Evolutionary conservation across 1,140 invertebrate species (phyloP), one percentile per base, ranked within the genome.

Genomic region (Papilio polytes): DNA sequence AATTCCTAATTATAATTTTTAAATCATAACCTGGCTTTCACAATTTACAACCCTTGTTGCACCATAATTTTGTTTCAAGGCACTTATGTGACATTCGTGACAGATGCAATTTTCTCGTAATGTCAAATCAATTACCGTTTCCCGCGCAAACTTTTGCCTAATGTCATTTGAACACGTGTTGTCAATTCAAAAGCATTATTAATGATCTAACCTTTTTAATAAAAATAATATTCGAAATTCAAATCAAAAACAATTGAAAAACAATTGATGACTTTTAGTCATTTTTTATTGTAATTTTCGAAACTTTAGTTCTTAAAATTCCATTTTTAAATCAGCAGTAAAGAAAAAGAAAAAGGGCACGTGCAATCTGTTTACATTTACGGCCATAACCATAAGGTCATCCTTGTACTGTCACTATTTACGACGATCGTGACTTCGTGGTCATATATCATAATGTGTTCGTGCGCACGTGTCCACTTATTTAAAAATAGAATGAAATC

Each of bases 121-220:
- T 76, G 74, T 76, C 74, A 76, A 76, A 76, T 76, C 74, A 51
- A 76, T 76, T 76, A 76, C 41, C 8, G 72, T 76, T 76, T 51
- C 74, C 41, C 74, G 74, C 74, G 46, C 20, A 26, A 74, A 15
- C 15, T 2, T n/a, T 76, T 2, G 41, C 12, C 74, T 76, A 76
- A 53, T 76, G 46, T 76, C 46, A 76, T 20, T 15, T 12, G 74
- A 76, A 76, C 74, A 76, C 74, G 74, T 51, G 74, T 51, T 76
- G 9, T 76, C 74, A 51, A 76, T 76, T 76, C 9, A 22, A 41
- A 41, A n/a, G 36, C 20, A 26, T 76, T 44, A 51, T 48, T 48
- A 76, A 76, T 53, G n/a, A 51, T n/a, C 44, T 74, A 13, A 46
- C 44, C 44, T 26, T 22, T 53, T 1, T 53, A 76, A 48, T 76